A percentile compares a stretch with the other conserved stretches of the same genome.
phyloP scores from a whole-genome alignment of 2,888 invertebrate genomes.

The Drosophila flavopinicola region DNA sequence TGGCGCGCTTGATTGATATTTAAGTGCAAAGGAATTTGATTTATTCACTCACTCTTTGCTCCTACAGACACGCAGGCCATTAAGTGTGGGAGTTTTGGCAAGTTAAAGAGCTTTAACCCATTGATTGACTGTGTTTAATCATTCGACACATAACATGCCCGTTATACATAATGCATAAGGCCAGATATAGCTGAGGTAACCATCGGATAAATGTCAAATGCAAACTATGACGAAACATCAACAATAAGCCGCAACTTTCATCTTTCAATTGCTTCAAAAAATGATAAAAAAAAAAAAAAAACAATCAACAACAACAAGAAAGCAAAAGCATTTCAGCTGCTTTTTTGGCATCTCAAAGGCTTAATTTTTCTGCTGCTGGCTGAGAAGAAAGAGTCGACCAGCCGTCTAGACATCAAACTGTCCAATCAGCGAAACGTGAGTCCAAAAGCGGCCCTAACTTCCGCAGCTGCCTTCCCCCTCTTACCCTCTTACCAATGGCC shows the following conservation, averaged over 20 bases:
- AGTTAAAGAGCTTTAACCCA: not conserved
- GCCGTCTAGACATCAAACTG: constrained; percentile 47
- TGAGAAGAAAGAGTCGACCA: constrained; percentile 15
- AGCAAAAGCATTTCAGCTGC: constrained; percentile 34
- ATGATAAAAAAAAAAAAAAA: constrained; percentile 19
- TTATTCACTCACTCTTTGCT: constrained; percentile 11
- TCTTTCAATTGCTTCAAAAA: constrained; percentile 38
- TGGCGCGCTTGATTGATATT: constrained; percentile 65
- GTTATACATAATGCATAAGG: constrained; percentile 6
- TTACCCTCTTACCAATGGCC: not conserved
- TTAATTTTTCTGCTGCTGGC: constrained; percentile 15
- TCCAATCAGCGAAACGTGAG: constrained; percentile 62
- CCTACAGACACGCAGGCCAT: not conserved
- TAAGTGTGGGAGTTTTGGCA: constrained; percentile 16
- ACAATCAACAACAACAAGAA: constrained; percentile 1
- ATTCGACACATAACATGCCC: constrained; percentile 11
- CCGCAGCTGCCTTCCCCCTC: constrained; percentile 24
- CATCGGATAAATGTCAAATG: constrained; percentile 58
- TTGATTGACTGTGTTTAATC: constrained; percentile 2
- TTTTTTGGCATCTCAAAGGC: constrained; percentile 19
- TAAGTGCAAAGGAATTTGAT: constrained; percentile 60
- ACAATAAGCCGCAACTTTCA: constrained; percentile 55
- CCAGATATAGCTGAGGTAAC: constrained; percentile 13
- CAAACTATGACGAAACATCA: constrained; percentile 43
- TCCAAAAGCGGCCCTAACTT: constrained; percentile 44